These are phyloP conservation scores for Numenius arquata DNA, from an alignment of 2,113 vertebrate genomes.

Conservation along the genomic window DNA sequence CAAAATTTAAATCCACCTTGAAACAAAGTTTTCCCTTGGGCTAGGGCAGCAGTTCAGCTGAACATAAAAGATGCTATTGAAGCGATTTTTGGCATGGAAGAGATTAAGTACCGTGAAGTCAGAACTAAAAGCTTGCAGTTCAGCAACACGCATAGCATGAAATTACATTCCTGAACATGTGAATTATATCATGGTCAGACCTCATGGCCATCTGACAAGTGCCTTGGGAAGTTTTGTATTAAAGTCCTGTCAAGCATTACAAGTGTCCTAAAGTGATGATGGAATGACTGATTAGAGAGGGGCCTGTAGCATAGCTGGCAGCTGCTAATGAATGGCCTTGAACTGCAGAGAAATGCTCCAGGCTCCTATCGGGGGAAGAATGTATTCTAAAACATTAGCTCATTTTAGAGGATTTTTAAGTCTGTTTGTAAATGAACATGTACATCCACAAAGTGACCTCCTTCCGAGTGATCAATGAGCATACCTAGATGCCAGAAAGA, in stretches of 20 bases:
- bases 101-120: not conserved
- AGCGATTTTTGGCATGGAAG: not conserved
- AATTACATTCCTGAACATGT: slow-evolving; percentile 13
- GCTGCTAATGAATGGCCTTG: not conserved
- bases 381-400: not conserved
- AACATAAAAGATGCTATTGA: not conserved
- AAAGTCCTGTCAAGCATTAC: not conserved
- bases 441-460: not conserved
- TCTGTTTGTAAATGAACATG: not conserved
- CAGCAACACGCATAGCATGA: not conserved
- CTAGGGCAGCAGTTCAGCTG: not conserved
- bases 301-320: not conserved
- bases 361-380: not conserved
- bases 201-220: not conserved
- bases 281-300: slow-evolving; percentile 26
- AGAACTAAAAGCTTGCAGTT: not conserved
- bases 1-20: not conserved
- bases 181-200: not conserved
- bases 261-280: slow-evolving; percentile 2
- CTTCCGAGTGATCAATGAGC: not conserved
- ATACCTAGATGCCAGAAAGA: not conserved
- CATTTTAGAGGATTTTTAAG: not conserved
- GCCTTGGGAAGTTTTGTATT: slow-evolving; percentile 37
- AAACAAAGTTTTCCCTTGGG: not conserved
- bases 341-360: not conserved